These are phyloP conservation scores for Betta splendens DNA, from an alignment of 2,797 vertebrate species.

Conservation along the genomic window DNA sequence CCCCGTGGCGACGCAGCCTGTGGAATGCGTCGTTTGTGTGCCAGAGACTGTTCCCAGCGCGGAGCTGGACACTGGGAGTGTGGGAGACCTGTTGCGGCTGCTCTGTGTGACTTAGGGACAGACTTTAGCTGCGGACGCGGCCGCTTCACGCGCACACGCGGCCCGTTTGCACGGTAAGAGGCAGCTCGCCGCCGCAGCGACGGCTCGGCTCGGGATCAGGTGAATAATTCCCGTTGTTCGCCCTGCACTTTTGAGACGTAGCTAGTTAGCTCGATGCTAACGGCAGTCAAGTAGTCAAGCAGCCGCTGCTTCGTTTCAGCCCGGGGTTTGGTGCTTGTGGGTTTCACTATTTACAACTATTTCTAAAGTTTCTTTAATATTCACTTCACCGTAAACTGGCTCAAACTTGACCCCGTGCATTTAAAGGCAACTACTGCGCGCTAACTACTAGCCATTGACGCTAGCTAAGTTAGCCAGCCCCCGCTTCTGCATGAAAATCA, in stretches of 20 bases:
- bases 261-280: constrained; percentile 61
- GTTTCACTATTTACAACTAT: not conserved
- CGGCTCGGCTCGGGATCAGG: constrained; percentile 69
- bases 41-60: constrained; percentile 77
- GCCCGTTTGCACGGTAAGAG: constrained; percentile 63
- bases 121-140: constrained; percentile 14
- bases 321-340: not conserved
- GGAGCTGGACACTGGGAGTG: constrained; percentile 57
- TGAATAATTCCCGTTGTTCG: constrained; percentile 72
- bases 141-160: constrained; percentile 1
- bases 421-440: not conserved
- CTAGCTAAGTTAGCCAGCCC: constrained; percentile 55
- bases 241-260: constrained; percentile 58
- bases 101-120: not conserved
- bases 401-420: not conserved
- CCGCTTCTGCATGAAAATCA: constrained; percentile 44
- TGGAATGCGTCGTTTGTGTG: constrained; percentile 79
- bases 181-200: constrained; percentile 26
- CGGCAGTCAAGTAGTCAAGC: not conserved
- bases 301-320: not conserved
- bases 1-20: constrained; percentile 72
- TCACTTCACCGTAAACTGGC: not conserved
- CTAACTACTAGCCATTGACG: constrained; percentile 53
- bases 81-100: constrained; percentile 35
- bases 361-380: rapidly evolving